Conservation (phyloP, 2,113 vertebrate genomes). For the Xyliphius kryptos region DNA sequence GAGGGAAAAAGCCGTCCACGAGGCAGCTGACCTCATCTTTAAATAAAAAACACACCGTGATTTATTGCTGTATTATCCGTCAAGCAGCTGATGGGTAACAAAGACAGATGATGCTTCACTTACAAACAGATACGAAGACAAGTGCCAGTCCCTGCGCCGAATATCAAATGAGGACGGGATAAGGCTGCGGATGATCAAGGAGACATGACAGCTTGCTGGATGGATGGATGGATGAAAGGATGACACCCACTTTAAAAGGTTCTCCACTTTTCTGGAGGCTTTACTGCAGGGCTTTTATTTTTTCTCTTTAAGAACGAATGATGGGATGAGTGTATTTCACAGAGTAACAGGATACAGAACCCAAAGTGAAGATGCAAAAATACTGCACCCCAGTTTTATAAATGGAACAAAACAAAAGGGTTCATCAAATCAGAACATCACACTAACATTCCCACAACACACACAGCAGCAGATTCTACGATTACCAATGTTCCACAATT, state of each 20-base stretch:
- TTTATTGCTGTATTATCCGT: conserved; percentile 22
- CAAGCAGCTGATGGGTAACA: conserved; percentile 23
- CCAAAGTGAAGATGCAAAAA: background rate
- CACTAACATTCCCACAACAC: too few species aligned
- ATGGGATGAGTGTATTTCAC: conserved; percentile 9
- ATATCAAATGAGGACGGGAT: conserved; percentile 8
- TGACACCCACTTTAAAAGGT: conserved; percentile 3
- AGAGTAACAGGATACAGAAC: background rate
- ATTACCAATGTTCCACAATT: too few species aligned
- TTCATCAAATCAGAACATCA: too few species aligned
- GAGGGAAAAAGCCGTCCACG: background rate
- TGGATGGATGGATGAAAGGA: background rate
- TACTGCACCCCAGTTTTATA: too few species aligned
- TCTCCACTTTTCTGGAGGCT: background rate
- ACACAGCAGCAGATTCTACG: too few species aligned
- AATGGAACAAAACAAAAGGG: too few species aligned
- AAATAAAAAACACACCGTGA: conserved; percentile 28
- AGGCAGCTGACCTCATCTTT: conserved; percentile 19
- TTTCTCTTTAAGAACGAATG: background rate
- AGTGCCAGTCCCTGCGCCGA: conserved; percentile 2
- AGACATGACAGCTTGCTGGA: conserved; percentile 1
- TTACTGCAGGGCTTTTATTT: background rate
- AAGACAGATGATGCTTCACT: conserved; percentile 13
- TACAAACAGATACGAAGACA: conserved; percentile 17
- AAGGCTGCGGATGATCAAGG: background rate